A percentile compares a stretch with the other conserved stretches of the same genome.
Conservation (phyloP, 2,888 invertebrate genomes). For the Onchidella celtica region DNA sequence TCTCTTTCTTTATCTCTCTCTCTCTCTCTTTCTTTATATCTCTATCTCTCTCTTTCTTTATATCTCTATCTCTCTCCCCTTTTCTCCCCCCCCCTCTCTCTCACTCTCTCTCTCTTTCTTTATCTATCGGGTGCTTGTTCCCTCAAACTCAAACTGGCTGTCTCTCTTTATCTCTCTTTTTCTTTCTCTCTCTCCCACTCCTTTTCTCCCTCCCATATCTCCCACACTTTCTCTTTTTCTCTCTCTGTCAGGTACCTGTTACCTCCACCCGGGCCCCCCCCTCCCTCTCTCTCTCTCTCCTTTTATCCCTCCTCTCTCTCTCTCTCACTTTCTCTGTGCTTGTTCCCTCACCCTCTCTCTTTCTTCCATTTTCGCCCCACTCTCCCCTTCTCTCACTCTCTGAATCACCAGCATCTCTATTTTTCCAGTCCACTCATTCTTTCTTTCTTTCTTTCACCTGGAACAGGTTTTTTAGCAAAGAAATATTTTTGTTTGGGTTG, state of each 20-base stretch:
- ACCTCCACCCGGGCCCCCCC: no score
- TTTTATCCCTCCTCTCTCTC: background rate
- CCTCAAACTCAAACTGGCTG: background rate
- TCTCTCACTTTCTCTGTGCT: no score
- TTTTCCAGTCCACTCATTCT: no score
- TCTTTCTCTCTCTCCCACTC: background rate
- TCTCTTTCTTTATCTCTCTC: no score
- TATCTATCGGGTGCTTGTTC: no score
- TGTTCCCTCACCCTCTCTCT: slow-evolving; percentile 19
- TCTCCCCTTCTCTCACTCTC: no score
- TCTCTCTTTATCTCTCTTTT: slow-evolving; percentile 2
- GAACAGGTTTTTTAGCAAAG: no score
- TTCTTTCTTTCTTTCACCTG: no score
- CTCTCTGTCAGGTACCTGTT: no score
- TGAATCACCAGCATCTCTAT: no score
- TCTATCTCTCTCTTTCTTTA: background rate
- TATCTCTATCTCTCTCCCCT: background rate
- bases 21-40: no score
- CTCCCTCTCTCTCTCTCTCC: slow-evolving; percentile 5
- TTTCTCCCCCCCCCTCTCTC: background rate
- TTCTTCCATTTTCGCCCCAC: background rate
- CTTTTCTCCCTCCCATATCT: background rate
- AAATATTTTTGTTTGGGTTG: no score
- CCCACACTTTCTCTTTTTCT: background rate
- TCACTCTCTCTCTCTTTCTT: slow-evolving; percentile 26